Evolutionary conservation across 2,113 vertebrate species (phyloP).

Genomic region (Excalfactoria chinensis): DNA sequence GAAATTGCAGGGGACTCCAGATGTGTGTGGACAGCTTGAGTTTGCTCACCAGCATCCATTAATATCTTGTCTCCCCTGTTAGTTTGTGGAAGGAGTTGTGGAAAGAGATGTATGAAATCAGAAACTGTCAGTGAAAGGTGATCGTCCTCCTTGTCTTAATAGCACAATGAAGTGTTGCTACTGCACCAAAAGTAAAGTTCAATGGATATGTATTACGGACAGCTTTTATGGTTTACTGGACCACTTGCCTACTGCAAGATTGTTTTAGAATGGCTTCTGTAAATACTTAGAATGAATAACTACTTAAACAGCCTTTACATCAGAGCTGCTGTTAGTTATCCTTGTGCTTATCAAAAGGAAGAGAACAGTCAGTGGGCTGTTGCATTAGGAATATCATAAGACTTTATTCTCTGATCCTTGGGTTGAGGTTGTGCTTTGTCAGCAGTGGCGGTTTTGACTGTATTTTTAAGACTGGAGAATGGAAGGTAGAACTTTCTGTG

Average conservation of each 20-base stretch:
- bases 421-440: background rate
- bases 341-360: background rate
- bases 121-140: background rate
- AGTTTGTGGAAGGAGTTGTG: background rate
- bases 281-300: background rate
- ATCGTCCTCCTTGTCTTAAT: background rate
- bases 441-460: background rate
- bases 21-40: background rate
- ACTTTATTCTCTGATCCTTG: background rate
- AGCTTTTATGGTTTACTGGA: background rate
- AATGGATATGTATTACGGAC: accelerated
- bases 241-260: background rate
- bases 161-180: background rate
- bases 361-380: background rate
- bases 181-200: background rate
- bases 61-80: background rate
- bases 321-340: background rate
- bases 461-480: background rate
- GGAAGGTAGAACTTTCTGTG: background rate
- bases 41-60: background rate
- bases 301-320: background rate
- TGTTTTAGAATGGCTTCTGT: background rate
- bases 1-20: background rate
- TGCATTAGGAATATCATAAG: background rate
- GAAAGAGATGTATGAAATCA: background rate